Evolutionary conservation across 1,140 invertebrate species (phyloP), one percentile per base, ranked within the genome.

Genomic region (Aphaenogaster floridana): DNA sequence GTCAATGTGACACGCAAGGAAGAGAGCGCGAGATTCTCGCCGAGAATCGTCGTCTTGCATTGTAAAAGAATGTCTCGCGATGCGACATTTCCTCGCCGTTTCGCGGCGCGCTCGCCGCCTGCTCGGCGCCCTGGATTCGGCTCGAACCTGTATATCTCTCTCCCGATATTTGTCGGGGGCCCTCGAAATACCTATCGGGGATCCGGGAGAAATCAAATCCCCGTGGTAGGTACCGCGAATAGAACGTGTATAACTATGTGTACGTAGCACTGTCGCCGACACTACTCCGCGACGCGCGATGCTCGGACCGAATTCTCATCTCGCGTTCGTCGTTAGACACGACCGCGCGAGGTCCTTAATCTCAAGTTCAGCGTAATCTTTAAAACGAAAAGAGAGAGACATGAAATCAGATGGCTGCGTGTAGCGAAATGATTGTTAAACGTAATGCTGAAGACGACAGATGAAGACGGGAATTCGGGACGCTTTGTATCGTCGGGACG

Each of bases 261-360:
- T 88, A 86, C 91, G 90, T 93, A 93, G 91, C 89, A 92, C 87
- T 93, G 91, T 93, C 92, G 88, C 89, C 89, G 89, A 90, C 88
- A 91, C 92, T 93, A 93, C 91, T 90, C 89, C 91, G 91, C 91
- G 92, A 95, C 94, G 94, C 94, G 94, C 95, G 93, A 93, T 17
- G 3, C 94, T 94, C 95, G 95, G 94, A 95, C 39, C 28, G 80
- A n/a, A 59, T 50, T 74, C 68, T 21, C 54, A 59, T 74, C 68
- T 45, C 69, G 3, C 64, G 50, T 81, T 81, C 42, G 17, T 45
- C 54, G 42, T 21, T 69, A 28, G 11, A 54, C n/a, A 15, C 34
- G 3, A 42, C 8, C 28, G 8, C 28, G 8, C 59, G 11, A 36
- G 21, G 0, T 57, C 8, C 28, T 45, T 17, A 54, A 59, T 21